Evolutionary conservation across 2,113 vertebrate species (phyloP).

Genomic region (Paradoxurus hermaphroditus): DNA sequence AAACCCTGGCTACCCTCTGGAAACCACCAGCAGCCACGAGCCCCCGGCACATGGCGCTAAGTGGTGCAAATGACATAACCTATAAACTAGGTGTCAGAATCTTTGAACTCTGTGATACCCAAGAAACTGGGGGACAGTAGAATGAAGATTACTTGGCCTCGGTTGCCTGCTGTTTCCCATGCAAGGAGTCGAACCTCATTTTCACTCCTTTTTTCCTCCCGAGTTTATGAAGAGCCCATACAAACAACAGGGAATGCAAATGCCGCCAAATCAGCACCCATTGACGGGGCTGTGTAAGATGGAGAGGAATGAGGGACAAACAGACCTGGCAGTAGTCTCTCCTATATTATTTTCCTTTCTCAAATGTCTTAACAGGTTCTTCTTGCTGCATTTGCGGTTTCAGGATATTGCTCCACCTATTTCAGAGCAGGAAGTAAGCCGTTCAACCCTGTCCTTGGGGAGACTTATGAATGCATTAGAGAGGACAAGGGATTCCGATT

Average conservation of each 20-base stretch:
- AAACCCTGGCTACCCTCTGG: background rate
- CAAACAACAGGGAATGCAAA: background rate
- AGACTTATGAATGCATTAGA: constrained; percentile 97
- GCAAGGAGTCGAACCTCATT: background rate
- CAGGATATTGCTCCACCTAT: constrained; percentile 97
- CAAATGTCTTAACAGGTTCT: constrained; percentile 88
- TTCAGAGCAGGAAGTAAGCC: constrained; percentile 99
- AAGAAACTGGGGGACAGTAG: background rate
- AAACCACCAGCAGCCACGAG: background rate
- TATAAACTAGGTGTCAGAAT: background rate
- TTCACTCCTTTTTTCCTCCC: background rate
- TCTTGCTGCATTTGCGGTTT: constrained; percentile 97
- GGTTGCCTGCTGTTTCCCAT: background rate
- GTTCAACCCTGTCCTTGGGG: constrained; percentile 98
- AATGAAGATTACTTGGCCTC: background rate
- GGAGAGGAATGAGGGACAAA: background rate
- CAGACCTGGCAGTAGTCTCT: background rate
- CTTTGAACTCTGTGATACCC: background rate
- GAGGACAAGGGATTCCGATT: constrained; percentile 99
- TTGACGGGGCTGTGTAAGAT: rapidly evolving
- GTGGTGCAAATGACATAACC: background rate
- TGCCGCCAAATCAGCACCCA: background rate
- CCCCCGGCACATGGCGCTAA: background rate
- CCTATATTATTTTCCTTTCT: constrained; percentile 71
- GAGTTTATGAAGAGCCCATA: background rate